These are phyloP conservation scores for Toxostoma redivivum DNA, from an alignment of 2,113 vertebrate species.

Conservation along the genomic window DNA sequence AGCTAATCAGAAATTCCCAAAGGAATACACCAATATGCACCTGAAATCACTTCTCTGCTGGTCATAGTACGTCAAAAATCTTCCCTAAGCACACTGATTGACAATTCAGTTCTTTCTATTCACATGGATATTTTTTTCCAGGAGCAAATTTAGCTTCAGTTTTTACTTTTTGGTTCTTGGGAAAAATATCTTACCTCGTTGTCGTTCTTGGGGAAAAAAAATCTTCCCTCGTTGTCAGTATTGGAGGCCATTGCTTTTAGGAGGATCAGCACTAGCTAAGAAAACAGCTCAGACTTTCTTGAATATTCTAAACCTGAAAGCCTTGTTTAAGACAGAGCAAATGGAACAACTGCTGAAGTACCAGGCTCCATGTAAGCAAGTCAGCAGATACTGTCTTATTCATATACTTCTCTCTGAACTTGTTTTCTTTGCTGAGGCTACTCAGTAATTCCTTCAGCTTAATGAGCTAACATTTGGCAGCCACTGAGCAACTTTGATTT, in stretches of 20 bases:
- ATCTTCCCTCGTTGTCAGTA: not conserved
- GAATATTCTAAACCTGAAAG: not conserved
- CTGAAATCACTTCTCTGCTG: not conserved
- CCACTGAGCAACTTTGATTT: not conserved
- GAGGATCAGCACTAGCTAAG: not conserved
- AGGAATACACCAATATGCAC: not conserved
- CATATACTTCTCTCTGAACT: not conserved
- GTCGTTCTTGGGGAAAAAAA: not conserved
- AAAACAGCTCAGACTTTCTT: not conserved
- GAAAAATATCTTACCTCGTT: not conserved
- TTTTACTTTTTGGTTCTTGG: not conserved
- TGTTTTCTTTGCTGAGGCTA: constrained; percentile 10
- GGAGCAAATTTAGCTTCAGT: not conserved
- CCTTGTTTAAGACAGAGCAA: not conserved
- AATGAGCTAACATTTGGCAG: constrained; percentile 7
- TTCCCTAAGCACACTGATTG: not conserved
- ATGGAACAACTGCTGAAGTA: not conserved
- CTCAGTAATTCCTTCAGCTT: constrained; percentile 6
- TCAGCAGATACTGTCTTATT: not conserved
- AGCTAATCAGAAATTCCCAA: not conserved
- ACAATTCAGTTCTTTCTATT: not conserved
- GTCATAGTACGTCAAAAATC: not conserved
- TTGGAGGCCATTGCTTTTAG: not conserved
- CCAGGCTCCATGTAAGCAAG: not conserved
- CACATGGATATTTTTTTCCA: not conserved